These are phyloP conservation scores for Polylopha cassiicola DNA, from an alignment of 2,888 invertebrate species.

Conservation along the genomic window DNA sequence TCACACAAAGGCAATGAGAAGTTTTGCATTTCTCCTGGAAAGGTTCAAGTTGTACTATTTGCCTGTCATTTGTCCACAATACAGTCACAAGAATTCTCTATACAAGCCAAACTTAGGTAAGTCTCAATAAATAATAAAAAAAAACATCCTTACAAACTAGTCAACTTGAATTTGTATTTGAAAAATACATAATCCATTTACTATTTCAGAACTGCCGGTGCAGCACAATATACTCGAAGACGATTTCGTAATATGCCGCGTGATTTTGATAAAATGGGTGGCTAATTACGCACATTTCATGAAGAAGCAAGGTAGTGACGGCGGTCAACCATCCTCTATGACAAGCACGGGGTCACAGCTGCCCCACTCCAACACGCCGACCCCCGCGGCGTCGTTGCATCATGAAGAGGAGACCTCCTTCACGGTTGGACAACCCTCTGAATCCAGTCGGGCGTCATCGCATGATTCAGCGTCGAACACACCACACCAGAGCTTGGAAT, in stretches of 20 bases:
- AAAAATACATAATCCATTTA: not conserved
- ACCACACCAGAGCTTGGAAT: constrained; percentile 79
- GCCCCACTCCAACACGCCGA: constrained; percentile 59
- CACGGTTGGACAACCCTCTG: constrained; percentile 66
- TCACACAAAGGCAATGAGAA: constrained; percentile 85
- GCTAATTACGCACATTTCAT: constrained; percentile 89
- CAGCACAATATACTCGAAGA: constrained; percentile 84
- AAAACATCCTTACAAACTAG: too few species aligned
- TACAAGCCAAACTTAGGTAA: constrained; percentile 89
- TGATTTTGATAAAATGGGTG: constrained; percentile 93
- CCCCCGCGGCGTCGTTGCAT: constrained; percentile 57
- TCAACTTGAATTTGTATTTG: too few species aligned
- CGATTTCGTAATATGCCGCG: constrained; percentile 84
- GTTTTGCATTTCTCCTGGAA: constrained; percentile 94
- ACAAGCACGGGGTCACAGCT: constrained; percentile 63
- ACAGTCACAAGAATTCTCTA: constrained; percentile 85
- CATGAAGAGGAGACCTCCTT: constrained; percentile 72
- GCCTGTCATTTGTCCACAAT: constrained; percentile 92
- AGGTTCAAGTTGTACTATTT: constrained; percentile 94
- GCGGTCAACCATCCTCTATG: constrained; percentile 67
- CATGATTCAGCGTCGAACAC: constrained; percentile 73
- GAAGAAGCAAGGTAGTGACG: constrained; percentile 76
- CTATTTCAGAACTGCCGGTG: constrained; percentile 81
- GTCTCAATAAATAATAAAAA: too few species aligned
- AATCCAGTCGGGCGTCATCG: constrained; percentile 70